Evolutionary conservation across 2,888 invertebrate genomes (phyloP).

Genomic region (Scaptodrosophila latifasciaeformis): DNA sequence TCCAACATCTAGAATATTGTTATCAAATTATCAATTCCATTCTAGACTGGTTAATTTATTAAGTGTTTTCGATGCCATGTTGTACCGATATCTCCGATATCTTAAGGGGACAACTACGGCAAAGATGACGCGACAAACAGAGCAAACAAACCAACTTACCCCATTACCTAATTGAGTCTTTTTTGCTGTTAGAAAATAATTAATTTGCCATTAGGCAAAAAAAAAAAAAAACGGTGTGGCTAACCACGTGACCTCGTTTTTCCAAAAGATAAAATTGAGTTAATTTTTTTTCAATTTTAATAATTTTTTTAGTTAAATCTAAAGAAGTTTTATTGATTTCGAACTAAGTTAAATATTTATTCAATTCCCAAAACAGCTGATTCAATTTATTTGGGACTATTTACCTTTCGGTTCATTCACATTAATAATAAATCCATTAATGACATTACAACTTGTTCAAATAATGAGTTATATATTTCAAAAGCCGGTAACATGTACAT

Average conservation of each 20-base stretch:
- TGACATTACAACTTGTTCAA: constrained; percentile 51
- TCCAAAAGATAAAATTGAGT: too few relatives aligned
- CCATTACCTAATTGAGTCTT: constrained; percentile 41
- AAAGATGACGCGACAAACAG: constrained; percentile 24
- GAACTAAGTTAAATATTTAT: too few relatives aligned
- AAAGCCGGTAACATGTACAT: constrained; percentile 25
- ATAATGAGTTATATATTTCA: constrained; percentile 31
- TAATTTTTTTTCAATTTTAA: too few relatives aligned
- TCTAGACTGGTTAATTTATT: constrained; percentile 2
- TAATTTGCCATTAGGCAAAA: constrained; percentile 35
- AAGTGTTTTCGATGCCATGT: constrained; percentile 17
- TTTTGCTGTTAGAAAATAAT: constrained; percentile 16
- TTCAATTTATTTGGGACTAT: too few relatives aligned
- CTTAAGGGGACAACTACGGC: constrained; percentile 16
- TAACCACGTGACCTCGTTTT: background rate
- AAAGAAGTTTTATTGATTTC: too few relatives aligned
- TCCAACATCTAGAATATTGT: too few relatives aligned
- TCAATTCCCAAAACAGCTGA: too few relatives aligned
- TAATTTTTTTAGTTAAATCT: too few relatives aligned
- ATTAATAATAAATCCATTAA: constrained; percentile 62
- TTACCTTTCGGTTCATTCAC: too few relatives aligned
- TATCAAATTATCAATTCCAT: too few relatives aligned
- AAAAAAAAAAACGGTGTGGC: background rate
- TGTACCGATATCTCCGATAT: too few relatives aligned
- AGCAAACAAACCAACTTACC: constrained; percentile 36